Percentiles rank a stretch among this genome's conserved stretches.
Conservation (phyloP, 2,888 invertebrate species). For the Pardosa pseudoannulata region DNA sequence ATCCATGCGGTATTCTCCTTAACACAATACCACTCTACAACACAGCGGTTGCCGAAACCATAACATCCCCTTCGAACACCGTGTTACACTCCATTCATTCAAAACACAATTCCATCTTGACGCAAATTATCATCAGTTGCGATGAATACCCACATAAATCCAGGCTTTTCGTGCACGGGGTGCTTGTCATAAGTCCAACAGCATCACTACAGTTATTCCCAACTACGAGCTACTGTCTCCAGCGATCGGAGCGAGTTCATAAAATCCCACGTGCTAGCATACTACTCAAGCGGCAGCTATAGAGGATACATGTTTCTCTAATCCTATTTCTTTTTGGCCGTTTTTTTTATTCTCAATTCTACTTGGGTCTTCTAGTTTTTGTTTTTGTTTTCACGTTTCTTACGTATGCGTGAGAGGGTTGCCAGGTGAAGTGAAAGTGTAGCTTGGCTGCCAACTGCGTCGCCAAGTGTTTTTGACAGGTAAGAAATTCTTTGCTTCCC, state of each 20-base stretch:
- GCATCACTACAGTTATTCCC: too few relatives aligned
- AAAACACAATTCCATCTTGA: not conserved
- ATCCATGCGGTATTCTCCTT: too few relatives aligned
- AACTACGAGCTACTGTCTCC: not conserved
- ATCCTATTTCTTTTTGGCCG: conserved; percentile 24
- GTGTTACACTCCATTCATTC: too few relatives aligned
- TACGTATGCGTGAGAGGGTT: conserved; percentile 40
- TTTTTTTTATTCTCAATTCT: conserved; percentile 26
- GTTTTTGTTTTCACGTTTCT: conserved; percentile 36
- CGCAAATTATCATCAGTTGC: not conserved
- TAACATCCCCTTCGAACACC: too few relatives aligned
- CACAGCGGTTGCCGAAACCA: too few relatives aligned
- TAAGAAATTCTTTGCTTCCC: too few relatives aligned
- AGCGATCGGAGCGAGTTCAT: conserved; percentile 18
- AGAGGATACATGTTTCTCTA: conserved; percentile 51
- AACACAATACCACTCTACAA: too few relatives aligned
- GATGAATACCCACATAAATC: not conserved
- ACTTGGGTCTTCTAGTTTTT: conserved; percentile 54
- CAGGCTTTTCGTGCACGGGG: not conserved
- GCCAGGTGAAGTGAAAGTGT: conserved; percentile 35
- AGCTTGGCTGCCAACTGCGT: not conserved
- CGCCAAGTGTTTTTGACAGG: conserved; percentile 12
- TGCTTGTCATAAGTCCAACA: too few relatives aligned
- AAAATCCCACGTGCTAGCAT: conserved; percentile 52
- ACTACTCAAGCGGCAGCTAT: conserved; percentile 33